Evolutionary conservation across 2,113 vertebrate genomes (phyloP).

Genomic region (Corydoras maculifer): DNA sequence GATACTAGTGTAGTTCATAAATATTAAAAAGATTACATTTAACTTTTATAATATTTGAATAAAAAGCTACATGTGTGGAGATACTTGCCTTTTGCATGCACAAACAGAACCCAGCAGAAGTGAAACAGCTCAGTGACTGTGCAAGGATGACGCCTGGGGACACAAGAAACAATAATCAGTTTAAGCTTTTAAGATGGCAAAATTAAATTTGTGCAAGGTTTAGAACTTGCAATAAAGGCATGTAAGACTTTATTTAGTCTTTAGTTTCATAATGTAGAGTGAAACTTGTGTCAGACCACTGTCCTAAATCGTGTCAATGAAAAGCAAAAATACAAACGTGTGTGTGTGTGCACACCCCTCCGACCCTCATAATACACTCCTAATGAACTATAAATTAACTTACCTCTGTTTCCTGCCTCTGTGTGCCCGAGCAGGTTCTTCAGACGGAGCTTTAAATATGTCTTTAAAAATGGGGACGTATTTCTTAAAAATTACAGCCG

Average conservation of each 20-base stretch:
- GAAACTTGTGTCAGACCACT: no score
- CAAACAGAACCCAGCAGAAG: constrained; percentile 91
- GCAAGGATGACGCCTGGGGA: constrained; percentile 81
- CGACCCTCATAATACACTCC: neutral
- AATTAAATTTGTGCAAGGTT: neutral
- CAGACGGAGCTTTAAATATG: constrained; percentile 81
- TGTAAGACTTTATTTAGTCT: neutral
- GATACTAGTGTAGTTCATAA: no score
- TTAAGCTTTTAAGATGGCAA: constrained; percentile 2
- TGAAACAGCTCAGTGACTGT: constrained; percentile 87
- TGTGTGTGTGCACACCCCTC: no score
- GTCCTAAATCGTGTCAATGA: no score
- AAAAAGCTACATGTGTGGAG: neutral
- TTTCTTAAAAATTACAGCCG: constrained; percentile 92
- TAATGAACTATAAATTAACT: neutral
- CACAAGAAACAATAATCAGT: constrained; percentile 34
- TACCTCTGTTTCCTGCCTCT: constrained; percentile 89
- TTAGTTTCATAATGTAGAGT: no score
- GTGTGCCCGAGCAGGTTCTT: constrained; percentile 80
- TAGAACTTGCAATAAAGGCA: neutral
- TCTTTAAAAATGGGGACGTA: constrained; percentile 89
- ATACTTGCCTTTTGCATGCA: constrained; percentile 88
- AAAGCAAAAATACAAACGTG: no score
- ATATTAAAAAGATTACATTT: neutral
- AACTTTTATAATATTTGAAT: neutral